Evolutionary conservation across 2,888 invertebrate species (phyloP), one percentile per base, ranked within the genome.

Genomic region (Orthosia gracilis): DNA sequence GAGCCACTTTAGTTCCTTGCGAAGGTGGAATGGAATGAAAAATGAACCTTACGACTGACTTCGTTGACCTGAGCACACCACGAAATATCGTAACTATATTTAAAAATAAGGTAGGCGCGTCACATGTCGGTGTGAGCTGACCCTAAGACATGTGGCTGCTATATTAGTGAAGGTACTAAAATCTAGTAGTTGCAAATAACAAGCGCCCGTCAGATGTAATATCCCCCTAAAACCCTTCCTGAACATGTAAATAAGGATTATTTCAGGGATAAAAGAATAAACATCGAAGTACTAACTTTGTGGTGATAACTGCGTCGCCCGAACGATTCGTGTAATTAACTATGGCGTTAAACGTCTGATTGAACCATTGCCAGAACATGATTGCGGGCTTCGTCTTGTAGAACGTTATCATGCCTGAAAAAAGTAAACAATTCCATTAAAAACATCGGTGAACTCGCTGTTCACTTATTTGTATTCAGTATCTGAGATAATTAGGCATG

Each of bases 251-350:
- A 17, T 15, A 47, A 67, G 15, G 2, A 15, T n/a, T 18, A 50
- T 40, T 40, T 40, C 4, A 40, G 21, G 26, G 61, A 54, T 7
- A 47, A 80, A 52, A 4, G 31, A 40, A 59, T n/a, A 57, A 23
- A 18, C 1, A n/a, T 17, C 15, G 5, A 23, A 45, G 4, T 17
- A 84, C 68, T 84, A 63, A 80, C 80, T 80, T 68, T 3, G 85
- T 94, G 15, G 97, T 96, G 76, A 98, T 97, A 12, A 98, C 97
- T 31, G 98, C 97, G 81, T 98, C 97, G 11, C 99, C 99, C 76
- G 98, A 98, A 69, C 99, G 97, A 94, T 99, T 99, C 57, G 99
- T 99, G 94, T 99, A 99, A 97, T 99, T 99, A 70, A 99, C 99
- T 23, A 99, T 93, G 1, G 99, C 99, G 94, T 99, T 99, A 96